These are phyloP conservation scores for Alsophila aescularia DNA, from an alignment of 2,888 invertebrate genomes.

Conservation along the genomic window DNA sequence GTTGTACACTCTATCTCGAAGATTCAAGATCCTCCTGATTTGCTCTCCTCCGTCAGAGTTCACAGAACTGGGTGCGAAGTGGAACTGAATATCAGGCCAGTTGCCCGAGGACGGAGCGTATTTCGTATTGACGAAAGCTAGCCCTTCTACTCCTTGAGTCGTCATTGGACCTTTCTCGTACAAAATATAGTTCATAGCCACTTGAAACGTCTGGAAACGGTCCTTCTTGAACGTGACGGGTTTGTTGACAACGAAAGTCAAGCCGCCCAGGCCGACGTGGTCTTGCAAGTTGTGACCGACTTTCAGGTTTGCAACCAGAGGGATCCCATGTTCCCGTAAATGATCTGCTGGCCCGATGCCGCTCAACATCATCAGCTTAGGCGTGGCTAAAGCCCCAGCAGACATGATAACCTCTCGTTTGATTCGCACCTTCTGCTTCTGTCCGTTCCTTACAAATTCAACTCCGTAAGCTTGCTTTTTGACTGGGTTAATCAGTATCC, in stretches of 20 bases:
- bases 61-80: constrained; percentile 93
- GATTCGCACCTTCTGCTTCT: constrained; percentile 87
- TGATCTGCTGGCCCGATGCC: constrained; percentile 94
- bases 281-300: constrained; percentile 95
- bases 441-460: constrained; percentile 88
- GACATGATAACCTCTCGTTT: constrained; percentile 93
- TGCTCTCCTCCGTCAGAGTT: constrained; percentile 93
- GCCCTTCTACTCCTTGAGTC: constrained; percentile 92
- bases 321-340: constrained; percentile 88
- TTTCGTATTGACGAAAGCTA: constrained; percentile 94
- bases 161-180: constrained; percentile 94
- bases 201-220: constrained; percentile 90
- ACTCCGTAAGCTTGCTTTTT: constrained; percentile 91
- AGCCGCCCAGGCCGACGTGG: constrained; percentile 93
- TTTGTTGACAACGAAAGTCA: constrained; percentile 92
- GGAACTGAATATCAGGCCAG: constrained; percentile 95
- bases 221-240: constrained; percentile 91
- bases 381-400: constrained; percentile 94
- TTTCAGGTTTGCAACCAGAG: constrained; percentile 89
- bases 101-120: constrained; percentile 90
- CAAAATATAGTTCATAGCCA: constrained; percentile 91
- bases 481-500: constrained; percentile 87
- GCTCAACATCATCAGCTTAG: constrained; percentile 95
- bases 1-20: constrained; percentile 92
- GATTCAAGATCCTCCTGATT: constrained; percentile 89